Evolutionary conservation across 2,113 vertebrate genomes (phyloP).

Genomic region (Dasypus novemcinctus): DNA sequence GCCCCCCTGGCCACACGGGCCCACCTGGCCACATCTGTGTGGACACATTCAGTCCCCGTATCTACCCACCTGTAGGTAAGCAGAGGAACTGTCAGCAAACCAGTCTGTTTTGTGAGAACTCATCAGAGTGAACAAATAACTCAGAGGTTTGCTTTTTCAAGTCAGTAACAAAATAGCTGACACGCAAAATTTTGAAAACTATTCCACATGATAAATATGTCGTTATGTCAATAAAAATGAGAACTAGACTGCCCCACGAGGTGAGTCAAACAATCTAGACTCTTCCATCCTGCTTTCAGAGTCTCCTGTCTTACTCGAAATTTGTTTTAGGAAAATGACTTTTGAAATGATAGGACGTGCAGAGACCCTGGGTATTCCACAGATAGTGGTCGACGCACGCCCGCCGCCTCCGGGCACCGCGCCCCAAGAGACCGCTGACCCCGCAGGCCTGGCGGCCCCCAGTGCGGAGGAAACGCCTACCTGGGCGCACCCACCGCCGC

Average conservation of each 20-base stretch:
- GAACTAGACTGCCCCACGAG: slow-evolving; percentile 17
- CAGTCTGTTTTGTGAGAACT: background rate
- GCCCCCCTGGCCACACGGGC: no score
- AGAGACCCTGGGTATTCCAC: background rate
- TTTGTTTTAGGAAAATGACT: slow-evolving; percentile 19
- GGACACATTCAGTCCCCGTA: background rate
- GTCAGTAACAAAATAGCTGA: background rate
- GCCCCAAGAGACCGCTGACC: background rate
- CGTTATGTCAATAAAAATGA: background rate
- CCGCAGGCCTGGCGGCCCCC: background rate
- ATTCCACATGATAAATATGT: background rate
- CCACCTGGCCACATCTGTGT: no score
- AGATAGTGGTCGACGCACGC: background rate
- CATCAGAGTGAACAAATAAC: background rate
- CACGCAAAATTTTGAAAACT: background rate
- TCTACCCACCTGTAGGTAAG: background rate
- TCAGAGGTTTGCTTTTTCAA: background rate
- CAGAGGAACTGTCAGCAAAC: background rate
- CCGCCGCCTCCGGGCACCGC: background rate
- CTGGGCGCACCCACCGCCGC: background rate
- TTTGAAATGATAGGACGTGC: background rate
- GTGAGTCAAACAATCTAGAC: background rate
- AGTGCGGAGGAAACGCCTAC: no score
- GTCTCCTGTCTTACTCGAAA: background rate
- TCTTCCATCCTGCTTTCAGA: background rate